Conservation (phyloP, 2,888 invertebrate species). For the Eupithecia tripunctaria region DNA sequence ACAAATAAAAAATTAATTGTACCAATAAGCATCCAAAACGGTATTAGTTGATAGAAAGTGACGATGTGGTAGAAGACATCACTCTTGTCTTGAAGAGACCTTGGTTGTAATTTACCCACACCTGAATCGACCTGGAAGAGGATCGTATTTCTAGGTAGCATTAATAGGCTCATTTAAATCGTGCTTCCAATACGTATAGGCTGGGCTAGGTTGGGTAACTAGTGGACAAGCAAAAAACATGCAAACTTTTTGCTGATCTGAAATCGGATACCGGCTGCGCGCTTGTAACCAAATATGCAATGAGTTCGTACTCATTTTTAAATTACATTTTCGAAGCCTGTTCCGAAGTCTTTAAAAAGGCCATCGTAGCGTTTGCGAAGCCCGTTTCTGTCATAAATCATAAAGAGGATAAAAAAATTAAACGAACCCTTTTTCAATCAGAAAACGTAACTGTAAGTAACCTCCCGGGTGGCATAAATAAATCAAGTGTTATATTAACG, state of each 20-base stretch:
- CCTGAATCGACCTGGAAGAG: neutral
- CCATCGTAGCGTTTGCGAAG: conserved; percentile 3
- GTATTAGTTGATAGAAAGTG: no score
- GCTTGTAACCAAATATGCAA: conserved; percentile 55
- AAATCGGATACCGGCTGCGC: conserved; percentile 53
- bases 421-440: neutral
- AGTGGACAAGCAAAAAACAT: conserved; percentile 12
- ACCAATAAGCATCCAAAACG: no score
- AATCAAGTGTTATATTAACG: neutral
- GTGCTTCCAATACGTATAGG: neutral
- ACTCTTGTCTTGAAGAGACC: no score
- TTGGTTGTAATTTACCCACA: neutral
- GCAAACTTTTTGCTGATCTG: conserved; percentile 49
- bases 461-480: neutral
- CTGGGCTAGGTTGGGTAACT: neutral
- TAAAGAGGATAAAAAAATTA: neutral
- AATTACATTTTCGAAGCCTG: conserved; percentile 7
- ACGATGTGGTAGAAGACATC: no score
- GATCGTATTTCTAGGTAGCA: neutral
- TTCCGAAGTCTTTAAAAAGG: conserved; percentile 10
- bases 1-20: no score
- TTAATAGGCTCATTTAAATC: neutral
- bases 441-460: neutral
- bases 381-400: conserved; percentile 2
- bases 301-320: conserved; percentile 42